These are phyloP conservation scores for Leptinotarsa defecta DNA, from an alignment of 1,140 invertebrate species.

Conservation along the genomic window DNA sequence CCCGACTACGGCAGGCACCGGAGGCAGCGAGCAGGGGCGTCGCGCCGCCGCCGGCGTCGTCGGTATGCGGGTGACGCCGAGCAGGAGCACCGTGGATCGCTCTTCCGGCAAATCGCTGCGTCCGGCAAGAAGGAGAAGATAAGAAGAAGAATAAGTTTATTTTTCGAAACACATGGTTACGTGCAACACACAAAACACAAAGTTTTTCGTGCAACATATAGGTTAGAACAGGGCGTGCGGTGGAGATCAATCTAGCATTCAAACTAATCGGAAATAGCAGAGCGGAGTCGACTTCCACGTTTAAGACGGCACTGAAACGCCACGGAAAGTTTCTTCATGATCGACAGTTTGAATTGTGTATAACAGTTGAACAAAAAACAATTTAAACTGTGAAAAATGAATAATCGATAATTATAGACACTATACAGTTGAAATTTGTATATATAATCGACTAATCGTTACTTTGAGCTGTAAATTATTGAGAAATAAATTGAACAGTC, in stretches of 20 bases:
- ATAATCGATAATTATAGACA: too few species aligned
- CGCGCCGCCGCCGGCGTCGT: slow-evolving; percentile 48
- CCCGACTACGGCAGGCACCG: slow-evolving; percentile 38
- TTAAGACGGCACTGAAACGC: too few species aligned
- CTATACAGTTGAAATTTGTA: too few species aligned
- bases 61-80: slow-evolving; percentile 53
- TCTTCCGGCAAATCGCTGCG: slow-evolving; percentile 54
- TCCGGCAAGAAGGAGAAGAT: background rate
- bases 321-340: too few species aligned
- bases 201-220: background rate
- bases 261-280: background rate
- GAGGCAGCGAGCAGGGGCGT: slow-evolving; percentile 46
- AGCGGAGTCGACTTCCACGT: too few species aligned
- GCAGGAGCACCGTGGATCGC: slow-evolving; percentile 50
- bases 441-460: too few species aligned
- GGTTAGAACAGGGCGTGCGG: background rate
- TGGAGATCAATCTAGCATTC: background rate
- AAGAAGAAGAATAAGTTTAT: too few species aligned
- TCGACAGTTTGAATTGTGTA: too few species aligned
- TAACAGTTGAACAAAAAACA: too few species aligned
- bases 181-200: background rate
- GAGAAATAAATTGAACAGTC: too few species aligned
- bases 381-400: too few species aligned
- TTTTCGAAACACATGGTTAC: background rate
- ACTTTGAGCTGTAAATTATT: too few species aligned